Percentiles rank a stretch among this genome's conserved stretches.
phyloP scores from a whole-genome alignment of 2,797 vertebrate species.

The Taeniopygia guttata region DNA sequence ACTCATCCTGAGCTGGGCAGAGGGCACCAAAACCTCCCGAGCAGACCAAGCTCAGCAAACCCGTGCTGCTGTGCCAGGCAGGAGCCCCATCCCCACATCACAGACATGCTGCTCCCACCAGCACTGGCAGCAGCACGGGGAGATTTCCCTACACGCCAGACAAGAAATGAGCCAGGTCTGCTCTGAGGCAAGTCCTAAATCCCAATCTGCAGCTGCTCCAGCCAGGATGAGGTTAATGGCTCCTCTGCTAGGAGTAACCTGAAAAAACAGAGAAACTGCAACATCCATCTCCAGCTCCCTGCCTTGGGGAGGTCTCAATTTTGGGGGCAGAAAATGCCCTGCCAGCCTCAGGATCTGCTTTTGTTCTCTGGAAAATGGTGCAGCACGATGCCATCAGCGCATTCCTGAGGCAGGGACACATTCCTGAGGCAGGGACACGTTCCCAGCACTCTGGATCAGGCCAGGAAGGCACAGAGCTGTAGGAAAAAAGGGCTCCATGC shows the following conservation, averaged over 20 bases:
- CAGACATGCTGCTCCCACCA: neutral
- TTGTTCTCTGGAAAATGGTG: neutral
- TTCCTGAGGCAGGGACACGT: neutral
- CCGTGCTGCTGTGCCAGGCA: neutral
- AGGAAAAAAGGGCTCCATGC: neutral
- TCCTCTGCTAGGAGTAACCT: neutral
- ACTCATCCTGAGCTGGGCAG: neutral
- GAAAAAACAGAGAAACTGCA: no score
- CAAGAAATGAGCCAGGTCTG: neutral
- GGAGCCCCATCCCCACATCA: neutral
- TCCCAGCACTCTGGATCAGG: neutral
- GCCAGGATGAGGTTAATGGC: neutral
- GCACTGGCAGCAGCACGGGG: neutral
- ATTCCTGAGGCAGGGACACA: neutral
- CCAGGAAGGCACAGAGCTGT: neutral
- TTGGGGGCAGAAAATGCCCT: neutral
- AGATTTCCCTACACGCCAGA: neutral
- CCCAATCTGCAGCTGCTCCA: neutral
- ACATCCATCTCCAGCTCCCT: neutral
- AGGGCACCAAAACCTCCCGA: neutral
- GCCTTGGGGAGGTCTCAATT: neutral
- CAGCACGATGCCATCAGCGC: neutral
- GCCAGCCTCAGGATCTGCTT: neutral
- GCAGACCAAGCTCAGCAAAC: neutral
- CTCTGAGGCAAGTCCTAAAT: neutral